phyloP scores from a whole-genome alignment of 2,797 vertebrate species.

The Sphenodon punctatus region DNA sequence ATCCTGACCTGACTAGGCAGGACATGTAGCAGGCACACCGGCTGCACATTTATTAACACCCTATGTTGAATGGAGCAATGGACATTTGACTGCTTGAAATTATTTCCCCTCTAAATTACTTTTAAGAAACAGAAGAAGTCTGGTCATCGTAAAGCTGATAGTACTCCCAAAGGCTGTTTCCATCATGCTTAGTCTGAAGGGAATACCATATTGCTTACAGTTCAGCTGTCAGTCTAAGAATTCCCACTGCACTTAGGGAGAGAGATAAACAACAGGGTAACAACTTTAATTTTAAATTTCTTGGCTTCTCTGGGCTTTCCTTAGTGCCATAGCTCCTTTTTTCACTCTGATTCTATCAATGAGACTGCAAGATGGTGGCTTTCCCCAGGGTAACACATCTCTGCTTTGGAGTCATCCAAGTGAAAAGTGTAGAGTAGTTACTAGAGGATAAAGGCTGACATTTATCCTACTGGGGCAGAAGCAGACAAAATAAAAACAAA shows the following conservation, averaged over 20 bases:
- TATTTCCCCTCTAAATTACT: background rate
- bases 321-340: background rate
- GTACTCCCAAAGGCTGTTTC: background rate
- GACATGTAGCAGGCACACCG: too few species aligned
- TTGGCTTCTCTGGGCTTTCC: background rate
- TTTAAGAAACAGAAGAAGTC: background rate
- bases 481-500: background rate
- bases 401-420: background rate
- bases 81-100: background rate
- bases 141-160: background rate
- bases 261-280: background rate
- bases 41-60: background rate
- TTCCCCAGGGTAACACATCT: background rate
- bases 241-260: background rate
- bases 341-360: background rate
- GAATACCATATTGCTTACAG: background rate
- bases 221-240: background rate
- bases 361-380: background rate
- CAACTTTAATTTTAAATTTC: background rate
- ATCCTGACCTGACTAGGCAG: too few species aligned
- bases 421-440: background rate
- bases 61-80: background rate
- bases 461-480: background rate
- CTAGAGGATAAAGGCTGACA: conserved; percentile 21
- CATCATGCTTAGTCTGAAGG: background rate